Base-by-base conservation (phyloP, 2,113 vertebrate genomes). In the Promerops cafer region DNA sequence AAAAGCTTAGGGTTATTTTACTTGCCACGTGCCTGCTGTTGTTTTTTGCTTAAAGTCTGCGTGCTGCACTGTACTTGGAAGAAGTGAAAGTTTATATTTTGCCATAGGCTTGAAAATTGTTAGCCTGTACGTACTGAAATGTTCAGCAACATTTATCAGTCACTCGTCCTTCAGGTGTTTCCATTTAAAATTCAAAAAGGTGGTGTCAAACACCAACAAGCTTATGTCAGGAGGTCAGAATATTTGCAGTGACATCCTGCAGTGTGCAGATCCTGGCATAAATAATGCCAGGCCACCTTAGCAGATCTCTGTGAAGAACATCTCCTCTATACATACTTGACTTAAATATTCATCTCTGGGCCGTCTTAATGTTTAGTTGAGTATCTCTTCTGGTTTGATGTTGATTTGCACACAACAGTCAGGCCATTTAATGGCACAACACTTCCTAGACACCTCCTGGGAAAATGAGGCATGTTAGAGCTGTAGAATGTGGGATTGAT, bases 251-350 rank as follows among this genome's bases (percentile, higher is more conserved):
- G 65, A 50, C 47, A 39, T 71, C 39, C 35, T 93, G 72, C 33
- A 0, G 0, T 23, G n/a, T 59, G 47, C 8, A 8, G n/a, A 14
- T 57, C 39, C 39, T 78, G 75, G 52, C 30, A 9, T 26, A 79
- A 87, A 47, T 6, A 5, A n/a, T 59, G 37, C 16, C 61, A 47
- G 44, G 12, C 37, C 44, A 31, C 31, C 80, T 83, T 60, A 52
- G 49, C 53, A 69, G 49, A 40, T 21, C 23, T 57, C 54, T 57
- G 12, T 69, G 53, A 92, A 45, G 71, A 42, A 13, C 68, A 49
- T 44, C 53, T 89, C 49, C 63, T 4, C n/a, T 76, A 53, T 28
- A 24, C 12, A 0, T 16, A 0, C 31, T 63, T 11, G 10, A 17
- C 27, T 83, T 50, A 37, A 7, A 2, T 42, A 45, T 57, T 57